These are phyloP conservation scores for Chaetorhynchus papuensis DNA, from an alignment of 2,113 vertebrate species.

Conservation along the genomic window DNA sequence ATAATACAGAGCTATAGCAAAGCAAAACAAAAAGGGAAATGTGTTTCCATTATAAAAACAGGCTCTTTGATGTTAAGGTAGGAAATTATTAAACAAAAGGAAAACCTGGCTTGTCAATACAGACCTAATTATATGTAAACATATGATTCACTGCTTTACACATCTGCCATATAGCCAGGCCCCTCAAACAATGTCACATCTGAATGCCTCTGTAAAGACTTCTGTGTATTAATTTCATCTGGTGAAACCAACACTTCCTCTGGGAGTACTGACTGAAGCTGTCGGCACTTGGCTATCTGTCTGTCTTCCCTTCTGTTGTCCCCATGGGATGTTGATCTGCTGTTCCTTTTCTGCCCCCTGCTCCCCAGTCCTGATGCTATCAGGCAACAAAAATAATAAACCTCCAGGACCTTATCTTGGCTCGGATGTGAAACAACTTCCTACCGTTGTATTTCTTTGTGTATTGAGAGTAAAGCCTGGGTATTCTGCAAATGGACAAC, in stretches of 20 bases:
- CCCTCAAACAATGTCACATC: conserved; percentile 73
- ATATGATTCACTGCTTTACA: conserved; percentile 67
- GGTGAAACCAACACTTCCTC: conserved; percentile 79
- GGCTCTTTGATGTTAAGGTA: conserved; percentile 67
- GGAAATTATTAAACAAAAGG: conserved; percentile 72
- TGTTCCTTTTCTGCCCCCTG: conserved; percentile 62
- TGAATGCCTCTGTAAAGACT: conserved; percentile 68
- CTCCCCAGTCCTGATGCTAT: conserved; percentile 80
- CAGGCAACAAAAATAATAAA: conserved; percentile 85
- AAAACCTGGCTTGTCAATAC: conserved; percentile 68
- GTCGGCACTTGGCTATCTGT: conserved; percentile 74
- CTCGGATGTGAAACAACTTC: conserved; percentile 86
- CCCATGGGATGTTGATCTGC: conserved; percentile 64
- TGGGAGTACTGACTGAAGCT: conserved; percentile 78
- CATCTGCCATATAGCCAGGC: conserved; percentile 67
- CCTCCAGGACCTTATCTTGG: conserved; percentile 84
- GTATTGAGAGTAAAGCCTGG: conserved; percentile 62
- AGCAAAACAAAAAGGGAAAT: conserved; percentile 51
- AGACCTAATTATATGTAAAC: conserved; percentile 70
- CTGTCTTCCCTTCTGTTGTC: conserved; percentile 67
- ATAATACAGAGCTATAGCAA: neutral
- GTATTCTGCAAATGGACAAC: conserved; percentile 63
- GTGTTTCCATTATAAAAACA: conserved; percentile 49
- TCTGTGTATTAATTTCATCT: conserved; percentile 72
- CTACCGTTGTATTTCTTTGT: conserved; percentile 70